These are phyloP conservation scores for Criorhina ranunculi DNA, from an alignment of 2,888 invertebrate genomes.

Conservation along the genomic window DNA sequence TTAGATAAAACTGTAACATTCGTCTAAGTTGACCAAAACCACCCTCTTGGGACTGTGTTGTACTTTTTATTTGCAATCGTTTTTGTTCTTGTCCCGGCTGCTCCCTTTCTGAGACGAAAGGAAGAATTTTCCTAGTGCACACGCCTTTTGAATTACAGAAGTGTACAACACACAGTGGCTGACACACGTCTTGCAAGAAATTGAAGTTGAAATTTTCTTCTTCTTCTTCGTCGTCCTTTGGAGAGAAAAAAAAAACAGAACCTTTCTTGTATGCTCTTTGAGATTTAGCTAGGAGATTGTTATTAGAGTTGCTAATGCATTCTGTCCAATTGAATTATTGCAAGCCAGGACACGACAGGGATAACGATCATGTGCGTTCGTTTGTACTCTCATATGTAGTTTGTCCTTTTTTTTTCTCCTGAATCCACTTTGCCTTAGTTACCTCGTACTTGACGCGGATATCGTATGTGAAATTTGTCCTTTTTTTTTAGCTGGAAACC, in stretches of 20 bases:
- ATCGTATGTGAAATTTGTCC: conserved; percentile 56
- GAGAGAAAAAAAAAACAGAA: conserved; percentile 17
- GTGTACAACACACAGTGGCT: conserved; percentile 32
- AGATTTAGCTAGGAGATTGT: conserved; percentile 69
- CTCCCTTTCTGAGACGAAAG: background rate
- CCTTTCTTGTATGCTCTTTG: conserved; percentile 66
- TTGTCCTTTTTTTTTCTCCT: conserved; percentile 1
- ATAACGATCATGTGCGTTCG: conserved; percentile 64
- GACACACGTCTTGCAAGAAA: conserved; percentile 64
- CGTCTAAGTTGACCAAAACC: conserved; percentile 71
- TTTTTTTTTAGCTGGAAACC: background rate
- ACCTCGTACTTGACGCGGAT: conserved; percentile 35
- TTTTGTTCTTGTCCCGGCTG: conserved; percentile 18
- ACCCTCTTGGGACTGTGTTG: conserved; percentile 38
- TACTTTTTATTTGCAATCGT: conserved; percentile 2
- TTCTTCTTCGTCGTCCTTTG: conserved; percentile 3
- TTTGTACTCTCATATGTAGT: background rate
- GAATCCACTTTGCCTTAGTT: conserved; percentile 18
- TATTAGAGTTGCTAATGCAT: conserved; percentile 76
- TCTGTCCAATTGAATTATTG: conserved; percentile 76
- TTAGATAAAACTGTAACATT: conserved; percentile 74
- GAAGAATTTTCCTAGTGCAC: conserved; percentile 33
- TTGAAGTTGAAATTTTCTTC: conserved; percentile 46
- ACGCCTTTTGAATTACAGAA: conserved; percentile 72
- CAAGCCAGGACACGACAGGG: conserved; percentile 61